phyloP scores from a whole-genome alignment of 2,797 vertebrate species.

The Anguilla anguilla region DNA sequence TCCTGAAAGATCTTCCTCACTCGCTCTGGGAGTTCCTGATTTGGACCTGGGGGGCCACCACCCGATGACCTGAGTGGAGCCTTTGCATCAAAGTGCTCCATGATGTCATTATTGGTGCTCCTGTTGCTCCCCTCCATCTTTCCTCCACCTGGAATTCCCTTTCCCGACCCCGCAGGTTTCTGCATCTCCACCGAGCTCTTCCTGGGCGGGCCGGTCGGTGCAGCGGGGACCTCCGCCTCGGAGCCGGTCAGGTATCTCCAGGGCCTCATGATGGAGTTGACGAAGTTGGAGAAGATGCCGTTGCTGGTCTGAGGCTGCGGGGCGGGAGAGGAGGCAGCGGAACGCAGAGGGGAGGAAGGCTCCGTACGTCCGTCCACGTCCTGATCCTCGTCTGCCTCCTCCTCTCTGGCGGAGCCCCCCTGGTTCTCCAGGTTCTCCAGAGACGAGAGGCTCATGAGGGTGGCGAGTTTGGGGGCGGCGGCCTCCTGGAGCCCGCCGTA shows the following conservation, averaged over 20 bases:
- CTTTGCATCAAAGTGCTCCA: slow-evolving; percentile 54
- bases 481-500: slow-evolving; percentile 34
- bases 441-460: slow-evolving; percentile 40
- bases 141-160: slow-evolving; percentile 47
- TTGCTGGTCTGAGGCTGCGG: slow-evolving; percentile 62
- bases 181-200: slow-evolving; percentile 51
- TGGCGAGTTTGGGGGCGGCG: slow-evolving; percentile 35
- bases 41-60: slow-evolving; percentile 41
- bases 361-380: slow-evolving; percentile 40
- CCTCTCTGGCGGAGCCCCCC: slow-evolving; percentile 69
- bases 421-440: slow-evolving; percentile 55
- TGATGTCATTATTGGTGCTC: slow-evolving; percentile 65
- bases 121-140: slow-evolving; percentile 59
- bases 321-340: slow-evolving; percentile 53
- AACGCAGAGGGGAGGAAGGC: slow-evolving; percentile 45
- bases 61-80: slow-evolving; percentile 48
- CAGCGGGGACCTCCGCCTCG: slow-evolving; percentile 34
- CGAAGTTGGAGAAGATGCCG: slow-evolving; percentile 68
- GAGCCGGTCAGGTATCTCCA: slow-evolving; percentile 67
- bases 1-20: slow-evolving; percentile 67
- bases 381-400: slow-evolving; percentile 46
- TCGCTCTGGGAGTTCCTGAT: slow-evolving; percentile 68
- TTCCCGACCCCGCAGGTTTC: slow-evolving; percentile 42
- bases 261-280: slow-evolving; percentile 73
- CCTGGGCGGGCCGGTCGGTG: slow-evolving; percentile 39